Conservation (phyloP, 2,113 vertebrate species). For the Numida meleagris region DNA sequence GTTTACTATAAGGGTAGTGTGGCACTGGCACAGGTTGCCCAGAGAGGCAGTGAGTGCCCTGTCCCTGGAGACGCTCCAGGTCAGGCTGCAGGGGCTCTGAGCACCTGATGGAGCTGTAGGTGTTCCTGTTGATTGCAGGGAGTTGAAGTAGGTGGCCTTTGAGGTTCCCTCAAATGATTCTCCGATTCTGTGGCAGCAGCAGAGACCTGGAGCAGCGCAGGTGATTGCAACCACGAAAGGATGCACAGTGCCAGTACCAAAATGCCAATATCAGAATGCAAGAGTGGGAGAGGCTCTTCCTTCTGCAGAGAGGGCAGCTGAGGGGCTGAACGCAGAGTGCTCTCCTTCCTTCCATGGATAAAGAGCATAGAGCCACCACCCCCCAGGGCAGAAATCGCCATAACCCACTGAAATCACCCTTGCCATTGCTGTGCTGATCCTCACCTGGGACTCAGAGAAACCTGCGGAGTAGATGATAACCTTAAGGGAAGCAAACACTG, state of each 20-base stretch:
- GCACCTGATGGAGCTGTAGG: too few species aligned
- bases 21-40: too few species aligned
- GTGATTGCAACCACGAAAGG: background rate
- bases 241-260: background rate
- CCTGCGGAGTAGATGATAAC: background rate
- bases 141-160: too few species aligned
- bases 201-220: background rate
- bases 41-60: too few species aligned
- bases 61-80: too few species aligned
- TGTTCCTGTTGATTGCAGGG: too few species aligned
- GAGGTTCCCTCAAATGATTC: too few species aligned
- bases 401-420: too few species aligned
- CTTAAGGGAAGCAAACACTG: background rate
- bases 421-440: background rate
- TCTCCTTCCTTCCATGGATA: background rate
- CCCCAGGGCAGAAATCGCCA: background rate
- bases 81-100: too few species aligned
- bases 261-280: background rate
- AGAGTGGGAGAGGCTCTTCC: background rate
- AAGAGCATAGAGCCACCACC: background rate
- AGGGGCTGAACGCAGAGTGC: background rate
- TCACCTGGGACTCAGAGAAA: background rate
- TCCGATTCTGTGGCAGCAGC: background rate
- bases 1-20: too few species aligned
- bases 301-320: background rate